phyloP scores from a whole-genome alignment of 35 echinoderm and acorn worm species.

The Anneissia japonica region DNA sequence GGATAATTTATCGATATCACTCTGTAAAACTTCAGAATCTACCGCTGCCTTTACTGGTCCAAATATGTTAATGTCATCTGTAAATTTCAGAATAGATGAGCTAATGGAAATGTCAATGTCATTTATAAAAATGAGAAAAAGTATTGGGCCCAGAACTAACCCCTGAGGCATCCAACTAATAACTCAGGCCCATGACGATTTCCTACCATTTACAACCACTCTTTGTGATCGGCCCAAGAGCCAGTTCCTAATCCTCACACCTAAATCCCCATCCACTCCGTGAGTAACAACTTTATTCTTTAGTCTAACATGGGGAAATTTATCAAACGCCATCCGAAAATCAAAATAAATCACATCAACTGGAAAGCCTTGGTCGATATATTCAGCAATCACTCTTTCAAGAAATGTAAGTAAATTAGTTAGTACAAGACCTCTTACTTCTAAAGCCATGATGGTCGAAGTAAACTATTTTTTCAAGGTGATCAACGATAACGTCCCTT shows the following conservation, averaged over 20 bases:
- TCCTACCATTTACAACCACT: conserved; percentile 9
- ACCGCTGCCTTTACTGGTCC: background rate
- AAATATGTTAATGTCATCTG: conserved; percentile 34
- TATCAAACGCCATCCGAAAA: conserved; percentile 6
- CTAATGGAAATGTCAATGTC: too few species aligned
- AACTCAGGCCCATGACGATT: conserved; percentile 13
- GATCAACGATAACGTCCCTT: background rate
- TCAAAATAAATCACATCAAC: too few species aligned
- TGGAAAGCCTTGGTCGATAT: too few species aligned
- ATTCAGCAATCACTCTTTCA: background rate
- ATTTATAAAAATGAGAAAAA: conserved; percentile 13
- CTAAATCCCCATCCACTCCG: conserved; percentile 21
- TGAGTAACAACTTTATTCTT: conserved; percentile 17
- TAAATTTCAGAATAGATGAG: conserved; percentile 25
- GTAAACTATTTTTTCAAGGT: background rate
- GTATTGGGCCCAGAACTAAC: conserved; percentile 16
- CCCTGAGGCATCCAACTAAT: conserved; percentile 24
- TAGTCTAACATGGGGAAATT: conserved; percentile 13
- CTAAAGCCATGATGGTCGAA: background rate
- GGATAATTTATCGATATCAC: too few species aligned
- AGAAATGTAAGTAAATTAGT: conserved; percentile 4
- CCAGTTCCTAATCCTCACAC: conserved; percentile 17
- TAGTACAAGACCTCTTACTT: background rate
- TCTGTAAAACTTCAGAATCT: too few species aligned
- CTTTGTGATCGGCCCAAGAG: conserved; percentile 21